A percentile compares a stretch with the other conserved stretches of the same genome.
phyloP scores from a whole-genome alignment of 2,113 vertebrate species.

The Gobio gobio region DNA sequence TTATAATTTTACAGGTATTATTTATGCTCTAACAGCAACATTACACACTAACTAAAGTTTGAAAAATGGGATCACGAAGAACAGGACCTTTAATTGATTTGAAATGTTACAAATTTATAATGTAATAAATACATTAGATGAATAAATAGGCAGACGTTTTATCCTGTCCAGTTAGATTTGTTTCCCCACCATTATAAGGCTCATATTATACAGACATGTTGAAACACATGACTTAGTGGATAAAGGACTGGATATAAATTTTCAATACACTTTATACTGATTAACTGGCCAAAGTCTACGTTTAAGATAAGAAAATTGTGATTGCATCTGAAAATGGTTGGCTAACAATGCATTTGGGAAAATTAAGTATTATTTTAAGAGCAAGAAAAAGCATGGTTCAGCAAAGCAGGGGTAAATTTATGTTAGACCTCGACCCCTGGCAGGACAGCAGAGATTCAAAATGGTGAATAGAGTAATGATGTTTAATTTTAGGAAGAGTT shows the following conservation, averaged over 20 bases:
- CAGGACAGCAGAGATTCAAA: slow-evolving; percentile 43
- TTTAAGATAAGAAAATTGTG: not conserved
- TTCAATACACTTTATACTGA: not conserved
- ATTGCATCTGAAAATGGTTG: not conserved
- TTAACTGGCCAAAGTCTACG: not conserved
- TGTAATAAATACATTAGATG: not conserved
- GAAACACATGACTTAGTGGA: not conserved
- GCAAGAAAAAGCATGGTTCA: not conserved
- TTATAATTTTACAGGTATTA: too few relatives aligned
- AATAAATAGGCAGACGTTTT: not conserved
- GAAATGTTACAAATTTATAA: not conserved
- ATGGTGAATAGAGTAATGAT: slow-evolving; percentile 68
- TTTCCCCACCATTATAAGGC: not conserved
- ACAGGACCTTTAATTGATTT: too few relatives aligned
- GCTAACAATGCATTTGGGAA: not conserved
- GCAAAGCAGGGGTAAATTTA: not conserved
- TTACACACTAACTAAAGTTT: too few relatives aligned
- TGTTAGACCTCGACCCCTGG: not conserved
- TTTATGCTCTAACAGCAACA: too few relatives aligned
- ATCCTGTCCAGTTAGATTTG: not conserved
- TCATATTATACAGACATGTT: not conserved
- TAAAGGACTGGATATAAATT: not conserved
- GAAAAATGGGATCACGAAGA: too few relatives aligned
- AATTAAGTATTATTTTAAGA: not conserved
- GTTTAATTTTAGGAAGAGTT: slow-evolving; percentile 67